Percentiles rank a stretch among this genome's conserved stretches.
Evolutionary conservation across 2,113 vertebrate genomes (phyloP).

Genomic region (Uria aalge): DNA sequence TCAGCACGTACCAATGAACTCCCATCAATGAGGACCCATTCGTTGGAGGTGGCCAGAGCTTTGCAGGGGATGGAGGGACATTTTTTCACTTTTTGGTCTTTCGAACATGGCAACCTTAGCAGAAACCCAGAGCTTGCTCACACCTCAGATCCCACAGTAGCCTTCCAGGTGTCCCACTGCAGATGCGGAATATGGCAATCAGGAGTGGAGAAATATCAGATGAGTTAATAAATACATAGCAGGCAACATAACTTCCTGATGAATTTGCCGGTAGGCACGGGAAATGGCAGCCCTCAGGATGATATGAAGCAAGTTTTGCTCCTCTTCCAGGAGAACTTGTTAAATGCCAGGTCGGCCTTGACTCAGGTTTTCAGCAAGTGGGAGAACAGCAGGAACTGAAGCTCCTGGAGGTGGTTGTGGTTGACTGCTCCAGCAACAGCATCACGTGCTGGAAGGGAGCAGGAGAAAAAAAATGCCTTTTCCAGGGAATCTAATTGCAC

Average conservation of each 20-base stretch:
- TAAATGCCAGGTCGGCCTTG: background rate
- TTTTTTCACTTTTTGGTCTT: background rate
- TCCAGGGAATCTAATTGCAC: background rate
- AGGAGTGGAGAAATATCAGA: background rate
- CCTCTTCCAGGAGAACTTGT: background rate
- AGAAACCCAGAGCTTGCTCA: background rate
- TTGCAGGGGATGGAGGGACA: background rate
- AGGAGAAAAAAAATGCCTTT: background rate
- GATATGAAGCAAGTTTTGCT: background rate
- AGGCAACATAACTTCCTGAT: background rate
- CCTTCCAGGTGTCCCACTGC: background rate
- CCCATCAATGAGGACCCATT: background rate
- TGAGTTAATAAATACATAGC: background rate
- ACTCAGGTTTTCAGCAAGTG: background rate
- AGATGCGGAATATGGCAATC: background rate
- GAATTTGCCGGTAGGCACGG: background rate
- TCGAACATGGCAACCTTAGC: background rate
- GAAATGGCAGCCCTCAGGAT: background rate
- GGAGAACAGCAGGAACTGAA: background rate
- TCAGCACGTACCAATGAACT: accelerated
- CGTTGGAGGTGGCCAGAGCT: background rate
- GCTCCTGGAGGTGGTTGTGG: background rate
- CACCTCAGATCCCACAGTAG: background rate
- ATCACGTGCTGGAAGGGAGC: accelerated
- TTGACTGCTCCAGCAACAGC: background rate